Conservation (phyloP, 2,113 vertebrate genomes). For the Echinops telfairi region DNA sequence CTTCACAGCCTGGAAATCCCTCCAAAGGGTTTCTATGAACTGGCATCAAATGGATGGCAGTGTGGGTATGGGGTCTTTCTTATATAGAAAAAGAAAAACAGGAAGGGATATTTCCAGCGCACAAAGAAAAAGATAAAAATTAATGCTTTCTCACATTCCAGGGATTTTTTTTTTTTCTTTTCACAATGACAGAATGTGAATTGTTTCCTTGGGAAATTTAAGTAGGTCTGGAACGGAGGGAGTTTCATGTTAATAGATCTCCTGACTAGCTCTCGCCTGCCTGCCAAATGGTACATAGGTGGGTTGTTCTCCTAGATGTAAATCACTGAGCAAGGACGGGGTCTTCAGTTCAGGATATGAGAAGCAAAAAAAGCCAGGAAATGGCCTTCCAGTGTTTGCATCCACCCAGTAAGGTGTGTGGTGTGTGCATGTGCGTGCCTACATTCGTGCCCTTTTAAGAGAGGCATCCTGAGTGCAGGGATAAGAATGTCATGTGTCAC, state of each 20-base stretch:
- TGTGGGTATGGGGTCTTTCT: background rate
- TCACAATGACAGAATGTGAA: background rate
- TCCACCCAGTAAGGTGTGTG: too few relatives aligned
- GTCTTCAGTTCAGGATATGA: background rate
- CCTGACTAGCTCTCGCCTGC: background rate
- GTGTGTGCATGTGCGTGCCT: background rate
- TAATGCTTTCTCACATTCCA: background rate
- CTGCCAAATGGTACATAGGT: background rate
- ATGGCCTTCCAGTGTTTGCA: background rate
- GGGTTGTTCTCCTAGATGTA: background rate
- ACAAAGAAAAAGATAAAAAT: background rate
- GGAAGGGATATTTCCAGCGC: background rate
- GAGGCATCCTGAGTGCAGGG: accelerated
- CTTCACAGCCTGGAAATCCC: too few relatives aligned
- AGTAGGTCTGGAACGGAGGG: background rate
- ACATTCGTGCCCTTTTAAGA: background rate
- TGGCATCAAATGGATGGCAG: too few relatives aligned
- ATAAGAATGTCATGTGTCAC: accelerated
- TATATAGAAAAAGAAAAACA: background rate
- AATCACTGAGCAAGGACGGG: background rate
- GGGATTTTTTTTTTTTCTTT: background rate
- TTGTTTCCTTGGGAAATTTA: background rate
- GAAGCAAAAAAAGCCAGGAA: background rate
- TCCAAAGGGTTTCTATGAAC: too few relatives aligned
- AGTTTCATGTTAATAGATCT: background rate